A percentile compares a stretch with the other conserved stretches of the same genome.
Evolutionary conservation across 2,113 vertebrate genomes (phyloP).

Genomic region (Willisornis vidua): DNA sequence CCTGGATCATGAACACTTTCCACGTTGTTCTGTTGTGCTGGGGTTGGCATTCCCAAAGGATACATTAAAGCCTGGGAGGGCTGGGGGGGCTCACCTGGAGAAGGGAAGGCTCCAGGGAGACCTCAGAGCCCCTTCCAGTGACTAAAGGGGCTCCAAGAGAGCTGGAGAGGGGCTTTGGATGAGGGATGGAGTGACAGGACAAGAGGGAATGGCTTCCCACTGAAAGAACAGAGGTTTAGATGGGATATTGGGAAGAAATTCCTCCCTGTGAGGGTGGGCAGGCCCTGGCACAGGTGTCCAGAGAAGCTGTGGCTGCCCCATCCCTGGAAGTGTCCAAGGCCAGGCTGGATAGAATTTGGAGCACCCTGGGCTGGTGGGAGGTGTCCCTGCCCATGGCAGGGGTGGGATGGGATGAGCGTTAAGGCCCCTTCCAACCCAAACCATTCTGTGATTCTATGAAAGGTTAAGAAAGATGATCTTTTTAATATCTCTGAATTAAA

Average conservation of each 20-base stretch:
- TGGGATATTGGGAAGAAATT: background rate
- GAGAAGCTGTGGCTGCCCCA: background rate
- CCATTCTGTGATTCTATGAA: background rate
- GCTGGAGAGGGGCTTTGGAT: background rate
- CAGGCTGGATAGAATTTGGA: background rate
- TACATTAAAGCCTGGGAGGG: background rate
- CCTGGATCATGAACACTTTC: background rate
- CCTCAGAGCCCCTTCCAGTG: background rate
- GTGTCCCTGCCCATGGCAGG: background rate
- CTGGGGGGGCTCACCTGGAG: background rate
- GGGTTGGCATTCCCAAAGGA: background rate
- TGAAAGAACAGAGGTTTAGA: background rate
- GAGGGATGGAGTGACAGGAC: background rate
- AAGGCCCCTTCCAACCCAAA: background rate
- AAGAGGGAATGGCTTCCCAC: background rate
- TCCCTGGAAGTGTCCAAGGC: background rate
- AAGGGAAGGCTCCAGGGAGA: background rate
- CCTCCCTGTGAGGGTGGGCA: background rate
- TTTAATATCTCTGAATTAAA: background rate
- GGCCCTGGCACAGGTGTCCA: background rate
- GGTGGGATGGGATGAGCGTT: background rate
- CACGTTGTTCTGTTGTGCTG: background rate
- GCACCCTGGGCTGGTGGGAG: background rate
- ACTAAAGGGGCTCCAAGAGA: background rate
- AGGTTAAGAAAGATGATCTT: background rate